phyloP scores from a whole-genome alignment of 2,797 vertebrate genomes.

The Rallus crepitans region DNA sequence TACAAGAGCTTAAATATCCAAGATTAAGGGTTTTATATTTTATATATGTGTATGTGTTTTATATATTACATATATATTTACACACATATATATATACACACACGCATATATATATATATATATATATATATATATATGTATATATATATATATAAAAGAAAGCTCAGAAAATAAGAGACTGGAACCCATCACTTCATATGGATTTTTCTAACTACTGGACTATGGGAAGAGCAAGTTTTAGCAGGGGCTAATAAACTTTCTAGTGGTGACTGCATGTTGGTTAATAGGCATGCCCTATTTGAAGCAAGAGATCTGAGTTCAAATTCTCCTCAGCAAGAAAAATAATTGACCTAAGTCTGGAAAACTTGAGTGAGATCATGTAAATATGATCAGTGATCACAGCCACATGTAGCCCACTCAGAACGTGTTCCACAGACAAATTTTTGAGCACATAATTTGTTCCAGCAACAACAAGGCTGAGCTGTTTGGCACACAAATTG shows the following conservation, averaged over 20 bases:
- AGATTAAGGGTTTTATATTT: neutral
- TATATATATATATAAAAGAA: neutral
- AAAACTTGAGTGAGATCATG: slow-evolving; percentile 6
- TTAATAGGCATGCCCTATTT: neutral
- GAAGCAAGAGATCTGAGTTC: neutral
- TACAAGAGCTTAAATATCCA: neutral
- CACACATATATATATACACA: neutral
- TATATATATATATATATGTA: neutral
- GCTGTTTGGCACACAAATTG: neutral
- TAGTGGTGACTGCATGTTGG: neutral
- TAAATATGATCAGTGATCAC: slow-evolving; percentile 2
- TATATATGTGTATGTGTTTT: neutral
- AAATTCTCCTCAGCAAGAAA: slow-evolving; percentile 16
- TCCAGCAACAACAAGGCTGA: neutral
- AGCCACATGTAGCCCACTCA: neutral
- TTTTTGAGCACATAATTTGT: neutral
- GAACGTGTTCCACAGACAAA: neutral
- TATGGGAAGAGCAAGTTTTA: neutral
- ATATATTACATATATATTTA: neutral
- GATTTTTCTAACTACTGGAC: neutral
- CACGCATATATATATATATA: no score
- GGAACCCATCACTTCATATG: accelerated
- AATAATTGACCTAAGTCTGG: slow-evolving; percentile 24
- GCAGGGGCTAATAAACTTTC: neutral
- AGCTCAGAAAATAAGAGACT: neutral